phyloP scores from a whole-genome alignment of 2,797 vertebrate genomes.

The Chelonia mydas region DNA sequence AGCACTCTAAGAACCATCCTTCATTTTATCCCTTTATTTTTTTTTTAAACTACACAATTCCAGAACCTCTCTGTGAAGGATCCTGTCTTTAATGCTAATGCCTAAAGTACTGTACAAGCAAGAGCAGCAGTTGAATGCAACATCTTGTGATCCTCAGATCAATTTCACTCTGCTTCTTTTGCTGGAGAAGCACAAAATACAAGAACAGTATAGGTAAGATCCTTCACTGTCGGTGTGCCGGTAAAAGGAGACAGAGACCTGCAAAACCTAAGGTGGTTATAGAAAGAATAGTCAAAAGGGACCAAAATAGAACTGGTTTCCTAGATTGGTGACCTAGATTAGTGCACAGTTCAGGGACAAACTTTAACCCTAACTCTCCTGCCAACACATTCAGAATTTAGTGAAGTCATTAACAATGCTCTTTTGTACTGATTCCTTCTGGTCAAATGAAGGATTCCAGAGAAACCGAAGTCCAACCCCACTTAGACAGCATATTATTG shows the following conservation, averaged over 20 bases:
- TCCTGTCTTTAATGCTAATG: neutral
- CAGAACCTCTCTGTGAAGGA: neutral
- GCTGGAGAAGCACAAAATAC: neutral
- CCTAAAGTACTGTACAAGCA: neutral
- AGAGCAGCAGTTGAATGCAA: neutral
- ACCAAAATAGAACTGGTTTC: neutral
- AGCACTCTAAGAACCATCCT: neutral
- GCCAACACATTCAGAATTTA: too few relatives aligned
- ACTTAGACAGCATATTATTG: too few relatives aligned
- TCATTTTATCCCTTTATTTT: neutral
- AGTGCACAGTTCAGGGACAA: too few relatives aligned
- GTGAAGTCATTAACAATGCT: rapidly evolving
- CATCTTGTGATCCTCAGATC: neutral
- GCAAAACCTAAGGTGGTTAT: neutral
- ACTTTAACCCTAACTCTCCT: too few relatives aligned
- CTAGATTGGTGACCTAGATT: neutral
- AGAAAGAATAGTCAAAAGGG: too few relatives aligned
- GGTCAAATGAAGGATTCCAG: neutral
- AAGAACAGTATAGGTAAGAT: neutral
- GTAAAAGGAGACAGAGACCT: rapidly evolving
- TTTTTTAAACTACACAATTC: neutral
- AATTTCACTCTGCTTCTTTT: constrained; percentile 17
- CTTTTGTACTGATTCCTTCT: neutral
- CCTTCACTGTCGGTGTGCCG: neutral
- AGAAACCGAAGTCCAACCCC: neutral